Percentiles rank a stretch among this genome's conserved stretches.
Evolutionary conservation across 2,888 invertebrate species (phyloP).

Genomic region (Lymantria monacha): DNA sequence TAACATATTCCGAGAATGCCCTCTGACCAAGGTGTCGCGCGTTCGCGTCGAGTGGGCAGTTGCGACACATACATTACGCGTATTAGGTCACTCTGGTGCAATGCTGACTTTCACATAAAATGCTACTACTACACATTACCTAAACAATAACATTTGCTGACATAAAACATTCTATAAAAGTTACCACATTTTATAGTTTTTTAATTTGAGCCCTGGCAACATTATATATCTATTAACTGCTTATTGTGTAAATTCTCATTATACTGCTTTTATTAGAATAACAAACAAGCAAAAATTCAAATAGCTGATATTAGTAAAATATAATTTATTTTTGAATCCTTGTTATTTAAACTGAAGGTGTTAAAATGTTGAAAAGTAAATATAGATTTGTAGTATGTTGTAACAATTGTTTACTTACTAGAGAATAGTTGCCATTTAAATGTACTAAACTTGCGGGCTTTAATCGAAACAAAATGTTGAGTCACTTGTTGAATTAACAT

Average conservation of each 20-base stretch:
- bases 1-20: constrained; percentile 48
- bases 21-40: constrained; percentile 35
- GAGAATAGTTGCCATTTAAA: too few relatives aligned
- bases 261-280: too few relatives aligned
- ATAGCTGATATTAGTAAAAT: constrained; percentile 8
- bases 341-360: background rate
- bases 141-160: constrained; percentile 34
- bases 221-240: constrained; percentile 14
- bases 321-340: constrained; percentile 3
- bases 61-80: constrained; percentile 47
- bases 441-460: too few relatives aligned
- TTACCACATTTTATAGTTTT: constrained; percentile 37
- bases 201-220: constrained; percentile 44
- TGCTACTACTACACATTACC: constrained; percentile 30
- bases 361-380: background rate
- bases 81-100: constrained; percentile 52
- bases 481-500: too few relatives aligned
- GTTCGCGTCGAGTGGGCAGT: constrained; percentile 28
- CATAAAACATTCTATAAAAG: constrained; percentile 45
- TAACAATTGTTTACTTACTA: too few relatives aligned
- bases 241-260: too few relatives aligned
- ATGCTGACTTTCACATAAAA: constrained; percentile 59
- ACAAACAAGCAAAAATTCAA: constrained; percentile 10
- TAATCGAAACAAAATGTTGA: too few relatives aligned
- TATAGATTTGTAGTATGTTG: background rate